Evolutionary conservation across 2,888 invertebrate species (phyloP).

Genomic region (Napeogenes sylphis): DNA sequence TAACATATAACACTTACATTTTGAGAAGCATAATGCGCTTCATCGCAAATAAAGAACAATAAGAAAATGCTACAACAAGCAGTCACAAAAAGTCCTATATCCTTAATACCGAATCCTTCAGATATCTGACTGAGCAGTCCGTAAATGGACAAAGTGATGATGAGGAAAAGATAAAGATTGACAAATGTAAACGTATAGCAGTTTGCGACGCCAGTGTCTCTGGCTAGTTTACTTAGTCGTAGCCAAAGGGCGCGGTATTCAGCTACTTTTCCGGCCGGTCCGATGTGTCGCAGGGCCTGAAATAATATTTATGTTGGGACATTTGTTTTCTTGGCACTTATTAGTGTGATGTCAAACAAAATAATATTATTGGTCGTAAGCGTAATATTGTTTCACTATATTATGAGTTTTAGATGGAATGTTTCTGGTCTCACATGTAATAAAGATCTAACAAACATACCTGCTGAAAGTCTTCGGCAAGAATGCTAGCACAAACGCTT

Average conservation of each 20-base stretch:
- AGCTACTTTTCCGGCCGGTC: slow-evolving; percentile 82
- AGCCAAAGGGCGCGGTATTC: slow-evolving; percentile 85
- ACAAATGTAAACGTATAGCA: slow-evolving; percentile 84
- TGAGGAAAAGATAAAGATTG: slow-evolving; percentile 82
- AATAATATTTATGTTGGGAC: slow-evolving; percentile 25
- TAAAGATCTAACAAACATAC: slow-evolving; percentile 42
- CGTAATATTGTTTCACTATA: no score
- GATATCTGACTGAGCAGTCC: slow-evolving; percentile 85
- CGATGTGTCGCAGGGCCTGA: slow-evolving; percentile 81
- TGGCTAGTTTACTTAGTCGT: slow-evolving; percentile 81
- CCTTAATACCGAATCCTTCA: slow-evolving; percentile 84
- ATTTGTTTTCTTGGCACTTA: neutral
- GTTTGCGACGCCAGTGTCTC: slow-evolving; percentile 81
- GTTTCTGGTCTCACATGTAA: neutral
- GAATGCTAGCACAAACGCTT: slow-evolving; percentile 79
- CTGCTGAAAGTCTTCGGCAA: slow-evolving; percentile 83
- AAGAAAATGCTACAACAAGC: slow-evolving; percentile 81
- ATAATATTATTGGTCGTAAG: no score
- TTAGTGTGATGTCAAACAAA: no score
- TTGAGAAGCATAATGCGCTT: slow-evolving; percentile 85
- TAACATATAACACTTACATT: slow-evolving; percentile 66
- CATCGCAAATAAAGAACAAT: slow-evolving; percentile 85
- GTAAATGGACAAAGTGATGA: slow-evolving; percentile 85
- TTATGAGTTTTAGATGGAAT: neutral
- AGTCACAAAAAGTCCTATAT: slow-evolving; percentile 82